Evolutionary conservation across 2,888 invertebrate genomes (phyloP).

Genomic region (Dichetophora obliterata): DNA sequence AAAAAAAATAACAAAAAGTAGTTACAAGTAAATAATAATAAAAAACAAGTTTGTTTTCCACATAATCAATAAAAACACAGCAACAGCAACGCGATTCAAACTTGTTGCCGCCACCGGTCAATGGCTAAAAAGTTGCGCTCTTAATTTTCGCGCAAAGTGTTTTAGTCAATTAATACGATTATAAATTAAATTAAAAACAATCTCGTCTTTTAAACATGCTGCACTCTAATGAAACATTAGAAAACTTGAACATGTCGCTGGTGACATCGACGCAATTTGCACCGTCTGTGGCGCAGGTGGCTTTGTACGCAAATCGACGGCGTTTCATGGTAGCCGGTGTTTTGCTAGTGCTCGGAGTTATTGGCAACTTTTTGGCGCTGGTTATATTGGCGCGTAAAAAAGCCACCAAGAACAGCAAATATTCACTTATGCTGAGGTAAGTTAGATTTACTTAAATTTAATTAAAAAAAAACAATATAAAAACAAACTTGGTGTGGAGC

Average conservation of each 20-base stretch:
- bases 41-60: background rate
- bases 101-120: too few relatives aligned
- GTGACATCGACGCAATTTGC: background rate
- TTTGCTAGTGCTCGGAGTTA: constrained; percentile 75
- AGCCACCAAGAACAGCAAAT: constrained; percentile 82
- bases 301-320: constrained; percentile 54
- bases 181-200: constrained; percentile 3
- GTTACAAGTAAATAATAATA: background rate
- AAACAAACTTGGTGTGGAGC: too few relatives aligned
- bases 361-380: constrained; percentile 84
- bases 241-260: background rate
- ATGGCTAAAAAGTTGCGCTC: too few relatives aligned
- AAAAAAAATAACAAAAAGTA: background rate
- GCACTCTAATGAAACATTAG: background rate
- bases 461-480: too few relatives aligned
- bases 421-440: constrained; percentile 77
- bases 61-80: too few relatives aligned
- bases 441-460: constrained; percentile 39
- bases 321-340: constrained; percentile 70
- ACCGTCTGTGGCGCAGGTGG: constrained; percentile 25
- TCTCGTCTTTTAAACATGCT: background rate
- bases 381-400: constrained; percentile 80
- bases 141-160: background rate
- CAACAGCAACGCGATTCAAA: too few relatives aligned
- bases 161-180: background rate